Evolutionary conservation across 2,113 vertebrate genomes (phyloP).

Genomic region (Emydocephalus ijimae): DNA sequence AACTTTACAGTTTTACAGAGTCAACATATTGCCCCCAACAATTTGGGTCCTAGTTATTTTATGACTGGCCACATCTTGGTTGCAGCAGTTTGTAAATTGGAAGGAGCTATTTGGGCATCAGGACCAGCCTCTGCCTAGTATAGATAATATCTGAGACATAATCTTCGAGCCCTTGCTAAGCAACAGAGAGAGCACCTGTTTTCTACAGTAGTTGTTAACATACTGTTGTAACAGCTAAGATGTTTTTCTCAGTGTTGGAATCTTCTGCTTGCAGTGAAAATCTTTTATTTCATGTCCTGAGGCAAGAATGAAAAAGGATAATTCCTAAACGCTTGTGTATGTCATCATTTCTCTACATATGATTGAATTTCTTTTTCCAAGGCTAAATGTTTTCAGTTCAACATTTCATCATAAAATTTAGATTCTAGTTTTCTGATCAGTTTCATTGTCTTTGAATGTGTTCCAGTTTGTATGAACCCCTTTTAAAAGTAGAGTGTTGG

Average conservation of each 20-base stretch:
- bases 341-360: not conserved
- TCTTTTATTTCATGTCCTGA: not conserved
- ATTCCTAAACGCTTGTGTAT: not conserved
- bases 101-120: not conserved
- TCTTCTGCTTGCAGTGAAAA: not conserved
- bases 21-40: too few relatives aligned
- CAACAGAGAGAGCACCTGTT: not conserved
- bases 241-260: not conserved
- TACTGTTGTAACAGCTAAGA: not conserved
- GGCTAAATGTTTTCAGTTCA: not conserved
- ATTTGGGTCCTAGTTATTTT: not conserved
- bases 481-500: too few relatives aligned
- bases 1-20: too few relatives aligned
- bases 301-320: not conserved
- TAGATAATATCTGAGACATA: not conserved
- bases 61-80: not conserved
- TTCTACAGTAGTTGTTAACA: not conserved
- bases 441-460: too few relatives aligned
- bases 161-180: not conserved
- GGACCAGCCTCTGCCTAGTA: not conserved
- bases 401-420: too few relatives aligned
- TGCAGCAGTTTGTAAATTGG: not conserved
- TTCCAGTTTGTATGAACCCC: too few relatives aligned
- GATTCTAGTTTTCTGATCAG: too few relatives aligned
- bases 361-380: not conserved